Evolutionary conservation across 2,113 vertebrate species (phyloP), one percentile per base, ranked within the genome.

Genomic region (Isurus oxyrinchus): DNA sequence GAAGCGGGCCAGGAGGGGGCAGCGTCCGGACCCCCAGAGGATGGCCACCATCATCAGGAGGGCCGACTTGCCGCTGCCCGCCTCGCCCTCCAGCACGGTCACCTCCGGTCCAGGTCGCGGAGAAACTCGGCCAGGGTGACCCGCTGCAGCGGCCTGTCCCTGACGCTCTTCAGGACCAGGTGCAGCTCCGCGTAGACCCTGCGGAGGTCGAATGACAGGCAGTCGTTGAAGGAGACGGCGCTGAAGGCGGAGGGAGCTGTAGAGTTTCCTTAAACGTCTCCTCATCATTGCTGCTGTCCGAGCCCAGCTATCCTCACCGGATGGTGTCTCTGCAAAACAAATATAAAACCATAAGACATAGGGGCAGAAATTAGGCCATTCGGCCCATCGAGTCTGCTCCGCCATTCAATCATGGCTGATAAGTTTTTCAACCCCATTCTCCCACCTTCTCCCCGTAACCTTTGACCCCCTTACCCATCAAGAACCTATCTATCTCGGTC

Each of bases 11-110:
- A 97, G 81, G 84, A 97, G 35, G 55, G 97, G 97, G 59, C 97
- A 97, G 96, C 96, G 96, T 19, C 97, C 97, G 16, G 97, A 97
- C 4, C 97, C 97, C 97, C 97, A 97, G 0, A 98, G 97, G 72
- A 97, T 96, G 44, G 97, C 97, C 76, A 96, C 97, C 96, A 97
- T 97, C 96, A 96, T 97, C 35, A 98, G 96, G 35, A 97, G 95
- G 53, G 97, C 93, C 0, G 96, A 96, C 97, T 97, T 98, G 49
- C 97, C 97, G 66, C 97, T 97, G 27, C 97, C 97, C 11, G 96
- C 96, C 96, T 98, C 97, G 0, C 97, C 97, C 96, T 98, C 97
- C 93, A 97, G 96, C 53, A 97, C 97, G 94, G 96, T 96, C 96
- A 97, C 96, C 7, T n/a, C n/a, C 97, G 97, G 55, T 96, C 95